These are phyloP conservation scores for Ceratosolen fusciceps DNA, from an alignment of 1,140 invertebrate species.

Conservation along the genomic window DNA sequence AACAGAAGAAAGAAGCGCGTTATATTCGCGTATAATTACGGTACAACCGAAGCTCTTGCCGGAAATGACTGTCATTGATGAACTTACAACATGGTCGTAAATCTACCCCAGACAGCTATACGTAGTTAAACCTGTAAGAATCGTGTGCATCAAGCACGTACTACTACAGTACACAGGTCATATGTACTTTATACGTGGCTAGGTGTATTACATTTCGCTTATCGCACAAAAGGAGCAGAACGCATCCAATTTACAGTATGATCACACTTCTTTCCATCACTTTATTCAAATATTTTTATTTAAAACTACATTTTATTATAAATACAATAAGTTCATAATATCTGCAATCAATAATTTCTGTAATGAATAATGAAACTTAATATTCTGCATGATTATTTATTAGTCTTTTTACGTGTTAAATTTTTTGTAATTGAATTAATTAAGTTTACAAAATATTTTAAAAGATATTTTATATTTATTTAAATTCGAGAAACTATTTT, in stretches of 20 bases:
- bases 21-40: conserved; percentile 33
- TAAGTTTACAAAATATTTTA: no score
- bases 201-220: neutral
- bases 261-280: neutral
- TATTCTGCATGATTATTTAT: no score
- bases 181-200: neutral
- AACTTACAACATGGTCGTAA: conserved; percentile 12
- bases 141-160: neutral
- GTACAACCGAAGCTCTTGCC: conserved; percentile 13
- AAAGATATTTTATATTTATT: no score
- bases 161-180: no score
- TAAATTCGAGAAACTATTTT: no score
- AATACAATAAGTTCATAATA: no score
- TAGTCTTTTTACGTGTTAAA: no score
- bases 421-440: no score
- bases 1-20: conserved; percentile 25
- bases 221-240: neutral
- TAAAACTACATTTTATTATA: no score
- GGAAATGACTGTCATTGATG: conserved; percentile 18
- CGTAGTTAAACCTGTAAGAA: neutral
- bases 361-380: no score
- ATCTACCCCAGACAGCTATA: conserved; percentile 27
- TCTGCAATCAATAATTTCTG: no score
- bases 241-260: neutral
- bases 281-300: neutral